Evolutionary conservation across 2,113 vertebrate genomes (phyloP).

Genomic region (Pseudopipra pipra): DNA sequence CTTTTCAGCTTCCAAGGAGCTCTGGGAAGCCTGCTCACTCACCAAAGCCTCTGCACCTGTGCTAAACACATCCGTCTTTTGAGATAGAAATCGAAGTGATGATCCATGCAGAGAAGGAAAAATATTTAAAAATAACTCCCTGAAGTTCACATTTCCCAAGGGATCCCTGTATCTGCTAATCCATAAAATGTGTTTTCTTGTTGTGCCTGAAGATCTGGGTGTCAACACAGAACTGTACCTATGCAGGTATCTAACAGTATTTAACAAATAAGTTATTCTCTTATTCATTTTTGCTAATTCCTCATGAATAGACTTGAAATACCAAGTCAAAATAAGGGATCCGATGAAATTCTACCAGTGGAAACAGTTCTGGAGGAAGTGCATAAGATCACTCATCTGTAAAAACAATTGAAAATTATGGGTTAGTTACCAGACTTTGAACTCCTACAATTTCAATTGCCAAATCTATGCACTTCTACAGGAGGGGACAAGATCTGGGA

Average conservation of each 20-base stretch:
- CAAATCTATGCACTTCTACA: background rate
- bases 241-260: constrained; percentile 17
- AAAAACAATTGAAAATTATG: background rate
- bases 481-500: background rate
- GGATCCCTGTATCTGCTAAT: background rate
- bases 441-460: background rate
- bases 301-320: background rate
- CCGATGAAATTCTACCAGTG: background rate
- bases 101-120: background rate
- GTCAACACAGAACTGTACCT: background rate
- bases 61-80: constrained; percentile 13
- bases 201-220: background rate
- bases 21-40: background rate
- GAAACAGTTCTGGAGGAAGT: background rate
- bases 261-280: constrained; percentile 53
- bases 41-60: background rate
- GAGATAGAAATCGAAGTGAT: constrained; percentile 19
- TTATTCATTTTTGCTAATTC: constrained; percentile 64
- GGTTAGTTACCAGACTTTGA: background rate
- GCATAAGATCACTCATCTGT: background rate
- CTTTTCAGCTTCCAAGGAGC: background rate
- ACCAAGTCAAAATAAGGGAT: background rate
- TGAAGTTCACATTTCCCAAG: background rate
- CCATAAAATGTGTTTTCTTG: background rate
- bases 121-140: background rate